Evolutionary conservation across 2,888 invertebrate genomes (phyloP), one percentile per base, ranked within the genome.

Genomic region (Schizotus pectinicornis): DNA sequence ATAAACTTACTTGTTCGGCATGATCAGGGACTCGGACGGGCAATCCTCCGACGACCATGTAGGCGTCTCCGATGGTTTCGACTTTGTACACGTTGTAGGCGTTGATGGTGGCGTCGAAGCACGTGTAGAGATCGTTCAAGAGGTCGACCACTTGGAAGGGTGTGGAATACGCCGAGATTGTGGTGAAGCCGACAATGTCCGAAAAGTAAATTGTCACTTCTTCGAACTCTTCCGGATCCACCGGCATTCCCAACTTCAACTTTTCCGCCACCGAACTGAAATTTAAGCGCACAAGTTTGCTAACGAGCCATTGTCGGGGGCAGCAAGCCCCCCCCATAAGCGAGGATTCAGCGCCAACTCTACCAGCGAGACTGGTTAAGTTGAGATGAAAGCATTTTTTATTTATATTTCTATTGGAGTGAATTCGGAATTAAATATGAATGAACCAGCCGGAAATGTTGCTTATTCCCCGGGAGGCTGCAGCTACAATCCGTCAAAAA

Each of bases 121-220:
- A 89, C 7, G 95, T 95, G 81, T 96, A 96, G 39, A 96, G 86
- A 79, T 95, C 95, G 79, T 96, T 96, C 56, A 96, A 85, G 47
- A 94, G 84, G 80, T 93, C 93, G 43, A 93, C 94, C 49, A 97
- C 74, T 84, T 97, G 92, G 72, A 94, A 92, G 36, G 94, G 94
- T 43, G 95, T 92, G 67, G 92, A 94, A 78, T 94, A 89, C 35
- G 95, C 95, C 6, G 95, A 95, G 73, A 97, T 90, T 61, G 91
- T 89, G 49, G 96, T 96, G 82, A 95, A 95, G 49, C 94, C 95
- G 71, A 95, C 95, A 74, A 96, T 96, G 79, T 96, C 96, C 70
- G 94, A 90, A 71, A 96, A 96, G 82, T 95, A 96, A 68, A 97
- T 94, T 11, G 95, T 95, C 59, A 95, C 94, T 78, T 92, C 92